These are phyloP conservation scores for Macaria notata DNA, from an alignment of 2,888 invertebrate species.

Conservation along the genomic window DNA sequence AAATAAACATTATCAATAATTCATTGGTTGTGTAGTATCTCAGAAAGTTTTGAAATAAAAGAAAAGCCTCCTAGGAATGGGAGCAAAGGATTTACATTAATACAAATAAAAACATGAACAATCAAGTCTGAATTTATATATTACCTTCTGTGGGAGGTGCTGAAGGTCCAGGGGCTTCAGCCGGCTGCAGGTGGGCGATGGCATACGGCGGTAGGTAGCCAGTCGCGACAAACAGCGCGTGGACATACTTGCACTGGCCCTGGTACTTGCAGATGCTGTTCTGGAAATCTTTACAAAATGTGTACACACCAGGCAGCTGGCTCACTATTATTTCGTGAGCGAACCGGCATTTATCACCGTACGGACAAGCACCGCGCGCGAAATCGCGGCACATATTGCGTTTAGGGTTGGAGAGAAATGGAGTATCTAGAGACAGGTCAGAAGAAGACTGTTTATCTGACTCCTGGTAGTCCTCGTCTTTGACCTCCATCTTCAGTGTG, in stretches of 20 bases:
- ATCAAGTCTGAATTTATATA: too few species aligned
- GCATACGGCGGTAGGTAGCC: conserved; percentile 55
- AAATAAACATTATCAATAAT: too few species aligned
- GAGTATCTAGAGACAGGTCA: not conserved
- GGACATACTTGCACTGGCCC: conserved; percentile 60
- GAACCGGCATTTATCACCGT: conserved; percentile 53
- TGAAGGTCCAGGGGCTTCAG: too few species aligned
- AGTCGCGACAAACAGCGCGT: conserved; percentile 64
- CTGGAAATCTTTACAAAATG: conserved; percentile 63
- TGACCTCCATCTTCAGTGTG: conserved; percentile 46
- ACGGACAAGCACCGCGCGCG: conserved; percentile 55
- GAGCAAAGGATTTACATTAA: too few species aligned
- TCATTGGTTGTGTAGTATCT: too few species aligned
- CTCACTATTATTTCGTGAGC: conserved; percentile 53
- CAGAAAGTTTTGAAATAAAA: too few species aligned
- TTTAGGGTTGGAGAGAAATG: not conserved
- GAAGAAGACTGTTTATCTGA: too few species aligned
- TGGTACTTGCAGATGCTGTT: conserved; percentile 48
- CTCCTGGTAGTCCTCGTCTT: conserved; percentile 39
- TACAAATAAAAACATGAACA: too few species aligned
- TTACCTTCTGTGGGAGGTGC: too few species aligned
- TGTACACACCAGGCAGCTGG: conserved; percentile 54
- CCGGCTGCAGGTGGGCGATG: conserved; percentile 36
- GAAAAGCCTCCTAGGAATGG: too few species aligned
- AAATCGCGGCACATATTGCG: conserved; percentile 57